These are phyloP conservation scores for Remorina albescens DNA, from an alignment of 2,797 vertebrate genomes.

Conservation along the genomic window DNA sequence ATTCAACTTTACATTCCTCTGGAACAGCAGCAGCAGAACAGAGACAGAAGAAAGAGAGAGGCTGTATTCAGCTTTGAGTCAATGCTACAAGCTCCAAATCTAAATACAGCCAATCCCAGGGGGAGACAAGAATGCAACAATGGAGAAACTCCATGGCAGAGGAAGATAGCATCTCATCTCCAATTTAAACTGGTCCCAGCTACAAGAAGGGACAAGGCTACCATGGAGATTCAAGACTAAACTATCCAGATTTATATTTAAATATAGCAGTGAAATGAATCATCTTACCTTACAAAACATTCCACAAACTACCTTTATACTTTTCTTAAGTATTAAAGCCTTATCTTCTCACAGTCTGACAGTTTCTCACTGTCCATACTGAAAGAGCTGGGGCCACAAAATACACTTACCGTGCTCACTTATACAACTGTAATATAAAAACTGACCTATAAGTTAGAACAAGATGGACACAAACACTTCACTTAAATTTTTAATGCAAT, in stretches of 20 bases:
- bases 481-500: too few relatives aligned
- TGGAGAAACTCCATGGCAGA: slow-evolving; percentile 39
- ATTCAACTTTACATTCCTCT: slow-evolving; percentile 77
- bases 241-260: neutral
- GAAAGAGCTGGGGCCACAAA: too few relatives aligned
- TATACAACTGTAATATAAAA: too few relatives aligned
- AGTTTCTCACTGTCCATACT: too few relatives aligned
- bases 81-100: slow-evolving; percentile 41
- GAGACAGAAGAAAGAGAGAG: slow-evolving; percentile 35
- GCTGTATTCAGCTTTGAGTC: slow-evolving; percentile 42
- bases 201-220: neutral
- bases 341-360: too few relatives aligned
- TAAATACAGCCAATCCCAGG: slow-evolving; percentile 66
- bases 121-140: slow-evolving; percentile 68
- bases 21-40: slow-evolving; percentile 67
- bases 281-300: too few relatives aligned
- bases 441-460: too few relatives aligned
- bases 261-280: too few relatives aligned
- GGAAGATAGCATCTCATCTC: slow-evolving; percentile 54
- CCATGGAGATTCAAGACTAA: slow-evolving; percentile 5
- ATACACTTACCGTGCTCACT: too few relatives aligned
- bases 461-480: too few relatives aligned
- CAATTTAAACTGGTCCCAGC: slow-evolving; percentile 18
- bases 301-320: too few relatives aligned
- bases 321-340: too few relatives aligned